These are phyloP conservation scores for Sussaba pulchella DNA, from an alignment of 2,888 invertebrate species.

Conservation along the genomic window DNA sequence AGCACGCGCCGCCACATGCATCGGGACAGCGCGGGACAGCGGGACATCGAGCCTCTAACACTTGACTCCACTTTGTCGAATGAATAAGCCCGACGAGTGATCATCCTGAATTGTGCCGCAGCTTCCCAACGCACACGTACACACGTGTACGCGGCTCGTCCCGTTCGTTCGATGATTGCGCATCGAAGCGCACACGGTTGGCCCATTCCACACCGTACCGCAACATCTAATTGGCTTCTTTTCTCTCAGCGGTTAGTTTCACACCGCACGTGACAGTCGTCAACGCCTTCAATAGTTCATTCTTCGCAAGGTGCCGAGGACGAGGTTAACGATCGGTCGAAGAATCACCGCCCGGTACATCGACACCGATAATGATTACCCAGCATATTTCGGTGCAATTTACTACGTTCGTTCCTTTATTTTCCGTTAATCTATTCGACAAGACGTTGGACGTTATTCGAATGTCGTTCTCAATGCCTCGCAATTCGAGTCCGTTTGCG, in stretches of 20 bases:
- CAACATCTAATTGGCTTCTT: conserved; percentile 31
- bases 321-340: conserved; percentile 15
- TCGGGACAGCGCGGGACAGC: conserved; percentile 41
- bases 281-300: conserved; percentile 2
- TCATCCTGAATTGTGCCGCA: conserved; percentile 13
- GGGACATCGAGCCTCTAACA: conserved; percentile 76
- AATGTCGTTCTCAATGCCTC: conserved; percentile 9
- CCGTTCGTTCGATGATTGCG: conserved; percentile 15
- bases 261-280: conserved; percentile 26
- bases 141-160: not conserved
- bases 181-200: conserved; percentile 3
- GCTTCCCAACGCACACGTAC: not conserved
- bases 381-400: conserved; percentile 32
- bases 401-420: conserved; percentile 3
- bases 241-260: conserved; percentile 12
- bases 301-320: conserved; percentile 41
- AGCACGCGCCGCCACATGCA: conserved; percentile 56
- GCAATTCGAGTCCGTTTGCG: not conserved
- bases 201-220: conserved; percentile 7
- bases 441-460: not conserved
- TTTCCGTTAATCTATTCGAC: not conserved
- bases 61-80: conserved; percentile 78
- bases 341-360: not conserved
- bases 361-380: conserved; percentile 14
- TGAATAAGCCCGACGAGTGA: conserved; percentile 51